Base-by-base conservation (phyloP, 2,113 vertebrate genomes). In the Tachysurus vachellii region DNA sequence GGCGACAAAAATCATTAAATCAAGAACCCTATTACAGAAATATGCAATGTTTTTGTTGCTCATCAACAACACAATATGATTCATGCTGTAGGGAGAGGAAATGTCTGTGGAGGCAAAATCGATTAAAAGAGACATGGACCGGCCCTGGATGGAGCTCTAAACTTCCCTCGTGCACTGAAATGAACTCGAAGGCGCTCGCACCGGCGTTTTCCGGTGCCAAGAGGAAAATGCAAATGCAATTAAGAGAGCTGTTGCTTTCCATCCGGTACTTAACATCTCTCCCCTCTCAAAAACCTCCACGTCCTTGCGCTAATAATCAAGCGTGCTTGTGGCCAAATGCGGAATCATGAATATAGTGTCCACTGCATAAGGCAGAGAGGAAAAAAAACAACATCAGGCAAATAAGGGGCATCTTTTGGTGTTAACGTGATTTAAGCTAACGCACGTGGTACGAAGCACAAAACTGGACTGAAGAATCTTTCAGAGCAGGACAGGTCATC, bases 211-310 rank as follows among this genome's bases (percentile, higher is more conserved):
- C 71, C 76, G 61, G 57, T 13, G 73, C 61, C 71, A 70, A 88
- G 86, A 5, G 17, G 79, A 79, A 82, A 83, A 89, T 85, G 87
- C 82, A 85, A 89, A 91, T 85, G 83, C 81, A 90, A 88, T 87
- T 88, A 89, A 80, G n/a, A 36, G 36, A 77, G 66, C 76, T 50
- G 61, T 61, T 31, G 59, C 82, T 85, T 86, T 73, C 70, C 84
- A 86, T 82, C 85, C 71, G 85, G 87, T 71, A 83, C 57, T 77
- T 70, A 87, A 64, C 13, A 26, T 80, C 83, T 75, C 36, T 42
- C 9, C 26, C 28, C 59, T 59, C 7, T 73, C 56, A 21, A 36
- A 80, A 54, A 83, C 26, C 71, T 44, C n/a, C 71, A 57, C 2
- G n/a, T 80, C 53, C 73, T 85, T 84, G 79, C 26, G 59, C 56